Conservation (phyloP, 2,797 vertebrate species). For the Microhierax caerulescens region DNA sequence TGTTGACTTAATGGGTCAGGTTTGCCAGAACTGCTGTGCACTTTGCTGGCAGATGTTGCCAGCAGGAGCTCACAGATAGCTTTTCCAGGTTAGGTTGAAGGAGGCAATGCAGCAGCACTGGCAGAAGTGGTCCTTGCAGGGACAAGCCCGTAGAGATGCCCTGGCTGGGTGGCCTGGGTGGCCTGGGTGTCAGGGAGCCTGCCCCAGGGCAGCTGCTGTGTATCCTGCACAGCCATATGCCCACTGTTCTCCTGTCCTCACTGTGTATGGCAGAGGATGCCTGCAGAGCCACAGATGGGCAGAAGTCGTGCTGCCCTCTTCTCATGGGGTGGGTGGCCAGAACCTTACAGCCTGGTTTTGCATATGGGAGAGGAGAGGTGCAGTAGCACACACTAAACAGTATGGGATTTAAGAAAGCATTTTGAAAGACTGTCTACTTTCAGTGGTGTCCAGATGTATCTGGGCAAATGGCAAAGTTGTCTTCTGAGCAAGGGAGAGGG, state of each 20-base stretch:
- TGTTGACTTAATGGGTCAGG: accelerated
- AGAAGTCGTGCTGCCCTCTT: background rate
- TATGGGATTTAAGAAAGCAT: accelerated
- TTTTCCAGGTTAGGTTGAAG: background rate
- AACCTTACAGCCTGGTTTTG: background rate
- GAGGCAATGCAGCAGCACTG: background rate
- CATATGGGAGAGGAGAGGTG: background rate
- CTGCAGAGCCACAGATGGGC: accelerated
- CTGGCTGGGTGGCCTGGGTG: no score
- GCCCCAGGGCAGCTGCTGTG: background rate
- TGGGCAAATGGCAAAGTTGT: background rate
- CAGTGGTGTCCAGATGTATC: accelerated
- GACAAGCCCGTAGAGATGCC: accelerated
- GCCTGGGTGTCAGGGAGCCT: background rate
- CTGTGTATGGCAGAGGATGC: background rate
- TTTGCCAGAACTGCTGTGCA: background rate
- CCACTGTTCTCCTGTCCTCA: accelerated
- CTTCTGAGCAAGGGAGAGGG: background rate
- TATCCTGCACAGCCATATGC: accelerated
- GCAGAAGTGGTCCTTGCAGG: background rate
- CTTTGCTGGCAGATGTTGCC: background rate
- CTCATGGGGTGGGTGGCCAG: accelerated
- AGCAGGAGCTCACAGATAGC: accelerated
- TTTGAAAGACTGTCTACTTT: background rate
- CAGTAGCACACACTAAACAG: background rate